phyloP scores from a whole-genome alignment of 1,140 invertebrate genomes.

The Mizuhopecten yessoensis region DNA sequence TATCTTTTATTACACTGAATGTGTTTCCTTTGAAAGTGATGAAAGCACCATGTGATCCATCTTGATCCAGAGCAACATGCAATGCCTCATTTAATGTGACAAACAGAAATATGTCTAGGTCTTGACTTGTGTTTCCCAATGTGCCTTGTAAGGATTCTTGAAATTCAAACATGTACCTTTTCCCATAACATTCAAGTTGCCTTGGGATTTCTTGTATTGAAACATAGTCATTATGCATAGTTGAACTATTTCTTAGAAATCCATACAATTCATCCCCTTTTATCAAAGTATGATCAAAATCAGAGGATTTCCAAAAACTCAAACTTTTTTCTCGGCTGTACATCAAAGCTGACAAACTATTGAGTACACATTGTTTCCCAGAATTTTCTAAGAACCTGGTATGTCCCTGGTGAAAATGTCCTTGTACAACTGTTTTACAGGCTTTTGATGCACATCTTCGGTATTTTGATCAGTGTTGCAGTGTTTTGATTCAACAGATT shows the following conservation, averaged over 20 bases:
- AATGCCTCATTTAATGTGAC: slow-evolving; percentile 40
- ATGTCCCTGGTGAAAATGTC: slow-evolving; percentile 46
- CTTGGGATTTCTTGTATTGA: slow-evolving; percentile 47
- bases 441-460: not conserved
- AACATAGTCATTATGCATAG: slow-evolving; percentile 42
- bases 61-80: not conserved
- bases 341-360: slow-evolving; percentile 32
- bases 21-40: slow-evolving; percentile 46
- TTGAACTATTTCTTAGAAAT: slow-evolving; percentile 1
- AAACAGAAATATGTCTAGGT: not conserved
- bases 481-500: too few species aligned
- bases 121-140: not conserved
- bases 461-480: too few species aligned
- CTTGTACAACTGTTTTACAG: not conserved
- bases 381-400: not conserved
- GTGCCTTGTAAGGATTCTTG: not conserved
- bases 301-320: not conserved
- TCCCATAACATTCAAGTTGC: slow-evolving; percentile 6
- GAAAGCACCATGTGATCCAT: not conserved
- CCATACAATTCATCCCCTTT: slow-evolving; percentile 43
- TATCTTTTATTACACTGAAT: slow-evolving; percentile 32
- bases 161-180: not conserved
- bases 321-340: slow-evolving; percentile 12
- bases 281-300: not conserved
- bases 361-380: slow-evolving; percentile 48